Evolutionary conservation across 2,113 vertebrate genomes (phyloP).

Genomic region (Paralichthys olivaceus): DNA sequence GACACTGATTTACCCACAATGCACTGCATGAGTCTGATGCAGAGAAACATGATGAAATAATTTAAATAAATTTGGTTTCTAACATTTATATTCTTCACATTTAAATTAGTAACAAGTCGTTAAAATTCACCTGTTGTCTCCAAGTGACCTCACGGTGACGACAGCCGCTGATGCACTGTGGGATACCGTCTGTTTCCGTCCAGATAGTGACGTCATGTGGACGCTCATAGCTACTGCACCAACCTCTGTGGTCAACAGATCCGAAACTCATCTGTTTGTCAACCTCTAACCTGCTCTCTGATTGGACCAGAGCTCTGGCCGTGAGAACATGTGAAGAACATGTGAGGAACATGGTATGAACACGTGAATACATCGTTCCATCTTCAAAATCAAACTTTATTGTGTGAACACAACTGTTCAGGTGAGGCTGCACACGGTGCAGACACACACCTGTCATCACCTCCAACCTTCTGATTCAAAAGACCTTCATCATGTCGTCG

Average conservation of each 20-base stretch:
- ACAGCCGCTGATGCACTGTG: background rate
- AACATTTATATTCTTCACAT: too few relatives aligned
- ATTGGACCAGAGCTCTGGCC: background rate
- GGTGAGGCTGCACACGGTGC: slow-evolving; percentile 73
- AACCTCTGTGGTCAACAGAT: background rate
- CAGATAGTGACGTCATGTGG: slow-evolving; percentile 14
- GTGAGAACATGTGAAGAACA: background rate
- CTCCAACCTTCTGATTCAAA: slow-evolving; percentile 68
- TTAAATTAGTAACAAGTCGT: too few relatives aligned
- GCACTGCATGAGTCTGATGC: too few relatives aligned
- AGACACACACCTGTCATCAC: slow-evolving; percentile 53
- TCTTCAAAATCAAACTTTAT: slow-evolving; percentile 65
- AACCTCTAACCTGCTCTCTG: background rate
- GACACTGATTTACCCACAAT: too few relatives aligned
- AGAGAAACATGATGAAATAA: too few relatives aligned
- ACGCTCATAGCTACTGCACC: background rate
- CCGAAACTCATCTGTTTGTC: background rate
- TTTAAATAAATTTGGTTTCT: too few relatives aligned
- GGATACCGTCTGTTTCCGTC: background rate
- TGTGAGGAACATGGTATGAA: too few relatives aligned
- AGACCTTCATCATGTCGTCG: slow-evolving; percentile 57
- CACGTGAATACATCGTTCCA: background rate
- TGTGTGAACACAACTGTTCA: slow-evolving; percentile 35
- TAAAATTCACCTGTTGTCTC: too few relatives aligned
- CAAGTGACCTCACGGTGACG: too few relatives aligned